These are phyloP conservation scores for Cydia amplana DNA, from an alignment of 1,140 invertebrate species.

Conservation along the genomic window DNA sequence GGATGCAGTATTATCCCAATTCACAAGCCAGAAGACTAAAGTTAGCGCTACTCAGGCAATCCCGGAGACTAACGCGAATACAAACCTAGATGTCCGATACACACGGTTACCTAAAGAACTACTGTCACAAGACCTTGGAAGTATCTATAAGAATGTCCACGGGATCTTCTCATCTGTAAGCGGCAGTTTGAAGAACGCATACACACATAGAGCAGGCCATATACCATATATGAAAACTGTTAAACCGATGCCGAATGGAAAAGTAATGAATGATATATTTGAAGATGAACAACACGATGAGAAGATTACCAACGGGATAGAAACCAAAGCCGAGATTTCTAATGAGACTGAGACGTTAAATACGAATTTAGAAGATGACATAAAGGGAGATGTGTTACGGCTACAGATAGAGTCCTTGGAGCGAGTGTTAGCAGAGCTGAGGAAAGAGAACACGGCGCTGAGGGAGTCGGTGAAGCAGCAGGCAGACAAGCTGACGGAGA, in stretches of 20 bases:
- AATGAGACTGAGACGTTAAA: constrained; percentile 33
- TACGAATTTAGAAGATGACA: constrained; percentile 36
- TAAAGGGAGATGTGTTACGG: constrained; percentile 55
- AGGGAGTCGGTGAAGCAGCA: constrained; percentile 63
- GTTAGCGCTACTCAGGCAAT: constrained; percentile 61
- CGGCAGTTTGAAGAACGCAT: constrained; percentile 69
- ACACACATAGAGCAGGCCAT: constrained; percentile 53
- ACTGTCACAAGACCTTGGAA: constrained; percentile 66
- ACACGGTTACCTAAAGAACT: constrained; percentile 65
- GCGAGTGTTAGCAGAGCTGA: constrained; percentile 60
- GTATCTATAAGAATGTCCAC: constrained; percentile 72
- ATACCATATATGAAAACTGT: constrained; percentile 51
- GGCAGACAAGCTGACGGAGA: constrained; percentile 60
- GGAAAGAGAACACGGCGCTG: constrained; percentile 59
- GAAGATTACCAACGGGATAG: constrained; percentile 28
- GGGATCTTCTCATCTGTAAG: constrained; percentile 71
- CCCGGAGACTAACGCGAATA: constrained; percentile 43
- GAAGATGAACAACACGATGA: constrained; percentile 51
- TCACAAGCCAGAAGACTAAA: constrained; percentile 61
- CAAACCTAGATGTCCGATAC: constrained; percentile 47
- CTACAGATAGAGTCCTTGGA: constrained; percentile 68
- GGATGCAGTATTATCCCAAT: constrained; percentile 65
- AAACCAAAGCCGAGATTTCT: constrained; percentile 31
- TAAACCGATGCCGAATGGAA: constrained; percentile 58
- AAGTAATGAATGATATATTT: constrained; percentile 71